Evolutionary conservation across 2,113 vertebrate genomes (phyloP).

Genomic region (Pollachius pollachius): DNA sequence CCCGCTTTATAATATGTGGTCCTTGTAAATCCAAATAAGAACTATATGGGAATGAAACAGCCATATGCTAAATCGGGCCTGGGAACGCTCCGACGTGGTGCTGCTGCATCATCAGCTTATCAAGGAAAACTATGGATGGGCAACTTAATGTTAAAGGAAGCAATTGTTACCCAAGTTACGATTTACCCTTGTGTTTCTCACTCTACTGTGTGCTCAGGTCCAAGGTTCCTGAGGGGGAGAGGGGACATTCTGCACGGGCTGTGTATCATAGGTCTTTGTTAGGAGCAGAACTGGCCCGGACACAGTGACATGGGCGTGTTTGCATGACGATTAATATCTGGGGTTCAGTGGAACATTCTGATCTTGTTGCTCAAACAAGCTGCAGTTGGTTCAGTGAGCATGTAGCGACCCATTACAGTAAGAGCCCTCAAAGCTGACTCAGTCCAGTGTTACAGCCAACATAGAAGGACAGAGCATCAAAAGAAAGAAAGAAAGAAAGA

Average conservation of each 20-base stretch:
- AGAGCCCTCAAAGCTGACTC: slow-evolving; percentile 48
- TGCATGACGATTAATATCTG: slow-evolving; percentile 16
- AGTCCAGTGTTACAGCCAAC: slow-evolving; percentile 25
- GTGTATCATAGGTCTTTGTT: background rate
- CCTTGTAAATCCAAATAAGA: slow-evolving; percentile 35
- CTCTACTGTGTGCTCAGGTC: too few species aligned
- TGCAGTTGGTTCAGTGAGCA: slow-evolving; percentile 48
- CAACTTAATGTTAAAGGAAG: too few species aligned
- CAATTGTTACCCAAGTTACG: too few species aligned
- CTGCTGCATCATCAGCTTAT: too few species aligned
- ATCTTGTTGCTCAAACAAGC: slow-evolving; percentile 29
- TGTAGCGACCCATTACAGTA: slow-evolving; percentile 55
- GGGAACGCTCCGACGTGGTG: too few species aligned
- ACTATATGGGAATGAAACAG: background rate
- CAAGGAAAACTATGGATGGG: too few species aligned
- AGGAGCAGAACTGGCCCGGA: background rate
- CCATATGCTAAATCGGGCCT: too few species aligned
- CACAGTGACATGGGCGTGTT: background rate
- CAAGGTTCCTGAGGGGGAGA: too few species aligned
- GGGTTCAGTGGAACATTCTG: slow-evolving; percentile 4
- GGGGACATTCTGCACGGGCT: too few species aligned
- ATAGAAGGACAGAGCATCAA: slow-evolving; percentile 37
- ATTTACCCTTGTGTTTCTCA: too few species aligned
- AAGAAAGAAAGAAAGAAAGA: slow-evolving; percentile 55
- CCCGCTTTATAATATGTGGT: slow-evolving; percentile 36